These are phyloP conservation scores for Halocynthia roretzi DNA, from an alignment of 23 tunicate species.

Conservation along the genomic window DNA sequence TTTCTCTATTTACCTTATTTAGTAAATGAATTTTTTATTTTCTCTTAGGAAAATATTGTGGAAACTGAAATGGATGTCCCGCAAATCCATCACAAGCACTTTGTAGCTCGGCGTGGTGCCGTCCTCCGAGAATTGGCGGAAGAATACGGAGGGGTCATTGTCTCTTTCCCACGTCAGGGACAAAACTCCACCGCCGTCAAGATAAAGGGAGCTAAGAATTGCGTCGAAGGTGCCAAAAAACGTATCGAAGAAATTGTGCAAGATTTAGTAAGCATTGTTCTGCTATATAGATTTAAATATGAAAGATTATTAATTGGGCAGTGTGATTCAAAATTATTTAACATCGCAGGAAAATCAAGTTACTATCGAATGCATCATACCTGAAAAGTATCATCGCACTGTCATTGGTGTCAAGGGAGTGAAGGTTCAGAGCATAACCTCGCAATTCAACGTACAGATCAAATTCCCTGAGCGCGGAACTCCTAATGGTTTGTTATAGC, in stretches of 20 bases:
- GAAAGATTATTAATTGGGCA: background rate
- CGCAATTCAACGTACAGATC: conserved; percentile 87
- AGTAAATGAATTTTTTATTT: background rate
- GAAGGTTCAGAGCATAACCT: conserved; percentile 74
- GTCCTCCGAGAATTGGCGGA: conserved; percentile 81
- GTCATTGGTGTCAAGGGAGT: conserved; percentile 87
- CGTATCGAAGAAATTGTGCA: conserved; percentile 76
- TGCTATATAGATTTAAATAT: background rate
- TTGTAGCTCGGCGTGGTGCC: conserved; percentile 83
- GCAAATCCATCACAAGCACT: conserved; percentile 77
- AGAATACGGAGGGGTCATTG: conserved; percentile 89
- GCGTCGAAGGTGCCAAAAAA: conserved; percentile 83
- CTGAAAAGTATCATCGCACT: conserved; percentile 87
- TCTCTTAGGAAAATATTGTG: conserved; percentile 58
- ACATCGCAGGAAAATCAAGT: conserved; percentile 84
- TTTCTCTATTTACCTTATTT: background rate
- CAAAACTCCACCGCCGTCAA: conserved; percentile 72
- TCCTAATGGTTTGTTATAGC: background rate
- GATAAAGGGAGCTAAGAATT: conserved; percentile 91
- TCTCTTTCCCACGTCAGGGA: conserved; percentile 91
- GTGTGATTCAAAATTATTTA: background rate
- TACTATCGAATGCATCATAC: conserved; percentile 65
- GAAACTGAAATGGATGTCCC: conserved; percentile 82
- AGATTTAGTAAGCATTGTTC: conserved; percentile 53
- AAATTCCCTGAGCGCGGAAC: conserved; percentile 84